phyloP scores from a whole-genome alignment of 2,888 invertebrate genomes.

The Bimastos eiseni region DNA sequence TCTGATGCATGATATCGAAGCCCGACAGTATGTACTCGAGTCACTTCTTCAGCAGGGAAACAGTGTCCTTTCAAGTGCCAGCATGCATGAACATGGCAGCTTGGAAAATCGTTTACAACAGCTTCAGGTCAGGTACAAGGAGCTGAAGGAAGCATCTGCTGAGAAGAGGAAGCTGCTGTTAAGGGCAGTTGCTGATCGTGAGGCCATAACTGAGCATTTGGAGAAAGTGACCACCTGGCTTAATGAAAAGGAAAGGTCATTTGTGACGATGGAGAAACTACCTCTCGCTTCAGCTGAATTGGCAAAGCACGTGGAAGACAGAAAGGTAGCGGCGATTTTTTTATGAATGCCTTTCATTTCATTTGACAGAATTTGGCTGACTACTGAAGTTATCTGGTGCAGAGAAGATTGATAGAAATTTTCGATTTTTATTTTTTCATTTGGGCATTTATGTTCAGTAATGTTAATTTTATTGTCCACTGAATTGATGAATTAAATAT shows the following conservation, averaged over 20 bases:
- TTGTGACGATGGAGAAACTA: constrained; percentile 22
- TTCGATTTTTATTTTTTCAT: not conserved
- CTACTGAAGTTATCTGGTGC: not conserved
- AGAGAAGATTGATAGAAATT: not conserved
- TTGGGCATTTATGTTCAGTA: not conserved
- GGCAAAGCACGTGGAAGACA: constrained; percentile 78
- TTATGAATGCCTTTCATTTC: not conserved
- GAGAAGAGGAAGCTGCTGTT: constrained; percentile 70
- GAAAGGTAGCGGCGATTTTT: constrained; percentile 65
- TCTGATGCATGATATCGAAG: constrained; percentile 58
- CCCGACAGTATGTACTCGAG: constrained; percentile 78
- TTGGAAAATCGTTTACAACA: constrained; percentile 75
- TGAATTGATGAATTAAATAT: not conserved
- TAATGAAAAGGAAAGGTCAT: constrained; percentile 66
- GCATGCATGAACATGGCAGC: constrained; percentile 80
- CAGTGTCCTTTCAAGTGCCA: constrained; percentile 59
- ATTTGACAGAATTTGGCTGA: not conserved
- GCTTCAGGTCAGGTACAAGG: constrained; percentile 76
- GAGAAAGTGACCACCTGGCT: constrained; percentile 82
- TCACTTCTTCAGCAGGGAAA: constrained; percentile 61
- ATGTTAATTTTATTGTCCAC: not conserved
- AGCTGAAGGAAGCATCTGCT: constrained; percentile 67
- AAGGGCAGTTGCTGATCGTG: constrained; percentile 70
- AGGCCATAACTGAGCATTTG: constrained; percentile 77
- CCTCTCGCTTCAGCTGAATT: constrained; percentile 74